These are phyloP conservation scores for Eueremaeus valkanovi DNA, from an alignment of 2,888 invertebrate species.

Conservation along the genomic window DNA sequence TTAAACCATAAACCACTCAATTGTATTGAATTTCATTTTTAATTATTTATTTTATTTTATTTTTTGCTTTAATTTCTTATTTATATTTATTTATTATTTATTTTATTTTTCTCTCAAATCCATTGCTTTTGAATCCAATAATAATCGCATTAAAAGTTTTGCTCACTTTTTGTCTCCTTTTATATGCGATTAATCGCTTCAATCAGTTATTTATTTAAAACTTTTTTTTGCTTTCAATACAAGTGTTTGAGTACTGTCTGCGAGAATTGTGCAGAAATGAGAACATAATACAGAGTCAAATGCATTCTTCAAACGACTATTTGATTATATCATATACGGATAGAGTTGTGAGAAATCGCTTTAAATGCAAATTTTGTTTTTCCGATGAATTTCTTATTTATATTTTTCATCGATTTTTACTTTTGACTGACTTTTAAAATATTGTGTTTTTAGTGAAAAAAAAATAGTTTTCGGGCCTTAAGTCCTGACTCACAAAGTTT, in stretches of 20 bases:
- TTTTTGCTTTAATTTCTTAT: too few relatives aligned
- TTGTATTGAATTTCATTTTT: too few relatives aligned
- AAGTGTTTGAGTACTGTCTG: neutral
- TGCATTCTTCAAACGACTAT: neutral
- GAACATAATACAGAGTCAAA: neutral
- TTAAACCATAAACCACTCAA: neutral
- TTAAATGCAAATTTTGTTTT: slow-evolving; percentile 31
- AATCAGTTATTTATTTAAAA: neutral
- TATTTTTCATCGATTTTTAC: slow-evolving; percentile 8
- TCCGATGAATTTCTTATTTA: slow-evolving; percentile 2
- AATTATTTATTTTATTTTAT: too few relatives aligned
- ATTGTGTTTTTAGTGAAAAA: neutral
- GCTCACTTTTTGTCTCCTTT: neutral
- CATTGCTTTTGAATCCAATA: neutral
- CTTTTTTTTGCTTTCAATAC: neutral
- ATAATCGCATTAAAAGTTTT: neutral
- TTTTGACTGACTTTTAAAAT: neutral
- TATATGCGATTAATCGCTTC: neutral
- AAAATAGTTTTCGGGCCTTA: neutral
- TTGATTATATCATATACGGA: slow-evolving; percentile 9
- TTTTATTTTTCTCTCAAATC: too few relatives aligned
- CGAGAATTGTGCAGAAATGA: too few relatives aligned
- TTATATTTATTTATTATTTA: too few relatives aligned
- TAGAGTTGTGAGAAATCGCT: slow-evolving; percentile 23
- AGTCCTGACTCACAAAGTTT: neutral